Percentiles rank a stretch among this genome's conserved stretches.
These are phyloP conservation scores for Petrocephalus microphthalmus DNA, from an alignment of 2,113 vertebrate genomes.

Conservation along the genomic window DNA sequence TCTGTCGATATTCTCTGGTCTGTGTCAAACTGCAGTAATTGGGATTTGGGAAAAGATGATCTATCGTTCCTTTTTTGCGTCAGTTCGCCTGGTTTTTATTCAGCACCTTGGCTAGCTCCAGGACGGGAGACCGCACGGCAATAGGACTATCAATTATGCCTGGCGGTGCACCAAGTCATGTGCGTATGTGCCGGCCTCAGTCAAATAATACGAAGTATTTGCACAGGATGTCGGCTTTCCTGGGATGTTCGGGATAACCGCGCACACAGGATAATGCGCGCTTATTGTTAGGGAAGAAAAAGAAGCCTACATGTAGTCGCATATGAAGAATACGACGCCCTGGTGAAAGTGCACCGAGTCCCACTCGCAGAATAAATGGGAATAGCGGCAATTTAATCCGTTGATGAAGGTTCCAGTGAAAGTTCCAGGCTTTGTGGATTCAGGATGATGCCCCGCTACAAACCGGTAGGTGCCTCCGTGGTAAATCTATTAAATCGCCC, in stretches of 20 bases:
- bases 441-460: slow-evolving; percentile 58
- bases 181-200: not conserved
- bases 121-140: slow-evolving; percentile 3
- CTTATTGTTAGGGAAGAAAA: not conserved
- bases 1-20: not conserved
- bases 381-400: not conserved
- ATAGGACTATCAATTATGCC: slow-evolving; percentile 11
- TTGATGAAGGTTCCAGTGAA: slow-evolving; percentile 22
- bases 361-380: not conserved
- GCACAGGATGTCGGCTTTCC: not conserved
- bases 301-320: not conserved
- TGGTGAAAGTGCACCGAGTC: not conserved
- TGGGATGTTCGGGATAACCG: not conserved
- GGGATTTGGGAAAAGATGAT: not conserved
- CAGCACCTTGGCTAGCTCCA: slow-evolving; percentile 66
- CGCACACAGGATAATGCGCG: not conserved
- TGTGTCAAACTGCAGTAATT: not conserved
- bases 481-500: not conserved
- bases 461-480: slow-evolving; percentile 52
- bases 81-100: slow-evolving; percentile 32
- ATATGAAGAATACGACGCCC: not conserved
- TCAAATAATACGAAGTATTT: not conserved
- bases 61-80: not conserved
- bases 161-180: not conserved
- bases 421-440: slow-evolving; percentile 11